Conservation (phyloP, 2,888 invertebrate species). For the Gymnocheta viridis region DNA sequence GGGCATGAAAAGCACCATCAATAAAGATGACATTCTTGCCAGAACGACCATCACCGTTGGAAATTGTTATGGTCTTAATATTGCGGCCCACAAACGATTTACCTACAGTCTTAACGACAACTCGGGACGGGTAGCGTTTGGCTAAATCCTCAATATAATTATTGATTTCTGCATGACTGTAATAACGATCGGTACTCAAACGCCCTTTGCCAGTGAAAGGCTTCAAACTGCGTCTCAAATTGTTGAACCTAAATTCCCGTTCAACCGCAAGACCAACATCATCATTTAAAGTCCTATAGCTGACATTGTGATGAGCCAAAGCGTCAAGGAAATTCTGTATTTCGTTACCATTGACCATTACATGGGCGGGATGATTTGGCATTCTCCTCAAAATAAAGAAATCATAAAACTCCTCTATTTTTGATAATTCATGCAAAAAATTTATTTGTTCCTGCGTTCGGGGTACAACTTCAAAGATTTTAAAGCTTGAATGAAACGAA, state of each 20-base stretch:
- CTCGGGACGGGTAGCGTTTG: constrained; percentile 82
- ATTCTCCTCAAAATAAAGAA: constrained; percentile 73
- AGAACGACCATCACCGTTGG: constrained; percentile 81
- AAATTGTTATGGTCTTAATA: constrained; percentile 85
- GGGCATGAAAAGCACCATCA: constrained; percentile 85
- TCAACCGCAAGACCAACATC: constrained; percentile 75
- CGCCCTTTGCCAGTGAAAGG: constrained; percentile 75
- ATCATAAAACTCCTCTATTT: constrained; percentile 73
- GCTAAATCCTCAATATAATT: constrained; percentile 83
- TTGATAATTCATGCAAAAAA: constrained; percentile 71
- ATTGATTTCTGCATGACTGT: constrained; percentile 82
- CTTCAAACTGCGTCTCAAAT: constrained; percentile 66
- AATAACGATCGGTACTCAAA: constrained; percentile 76
- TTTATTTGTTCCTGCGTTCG: constrained; percentile 70
- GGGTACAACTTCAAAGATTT: constrained; percentile 75
- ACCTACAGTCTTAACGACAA: constrained; percentile 84
- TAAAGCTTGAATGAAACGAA: constrained; percentile 73
- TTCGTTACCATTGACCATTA: constrained; percentile 75
- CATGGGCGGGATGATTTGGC: constrained; percentile 71
- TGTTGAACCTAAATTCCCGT: constrained; percentile 72
- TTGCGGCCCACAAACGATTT: constrained; percentile 84
- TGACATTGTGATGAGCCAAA: constrained; percentile 68
- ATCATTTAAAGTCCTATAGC: constrained; percentile 71
- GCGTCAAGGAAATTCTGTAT: constrained; percentile 71
- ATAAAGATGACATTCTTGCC: constrained; percentile 83